These are phyloP conservation scores for Cepaea nemoralis DNA, from an alignment of 1,140 invertebrate genomes.

Conservation along the genomic window DNA sequence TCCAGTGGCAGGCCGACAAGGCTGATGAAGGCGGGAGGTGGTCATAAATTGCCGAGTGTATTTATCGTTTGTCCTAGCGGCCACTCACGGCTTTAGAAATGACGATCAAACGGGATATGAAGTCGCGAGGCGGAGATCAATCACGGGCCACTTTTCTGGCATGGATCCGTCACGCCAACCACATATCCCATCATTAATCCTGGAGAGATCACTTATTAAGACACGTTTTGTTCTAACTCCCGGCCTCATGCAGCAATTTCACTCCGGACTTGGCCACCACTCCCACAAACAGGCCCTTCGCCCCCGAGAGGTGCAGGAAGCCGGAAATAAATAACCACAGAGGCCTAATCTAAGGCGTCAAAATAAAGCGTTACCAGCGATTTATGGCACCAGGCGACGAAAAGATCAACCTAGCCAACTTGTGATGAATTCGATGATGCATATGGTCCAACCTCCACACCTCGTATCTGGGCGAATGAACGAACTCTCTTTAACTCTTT, in stretches of 20 bases:
- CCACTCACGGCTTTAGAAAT: conserved; percentile 23
- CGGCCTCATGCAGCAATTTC: conserved; percentile 21
- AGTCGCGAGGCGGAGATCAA: conserved; percentile 46
- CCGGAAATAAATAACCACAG: conserved; percentile 15
- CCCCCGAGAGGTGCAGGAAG: background rate
- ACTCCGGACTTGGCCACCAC: background rate
- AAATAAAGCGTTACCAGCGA: background rate
- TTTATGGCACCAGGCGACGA: conserved; percentile 14
- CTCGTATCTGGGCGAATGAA: background rate
- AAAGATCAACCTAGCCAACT: background rate
- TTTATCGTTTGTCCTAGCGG: conserved; percentile 31
- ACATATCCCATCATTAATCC: conserved; percentile 53
- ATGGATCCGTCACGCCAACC: conserved; percentile 47
- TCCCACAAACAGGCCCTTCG: background rate
- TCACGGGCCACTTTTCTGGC: conserved; percentile 47
- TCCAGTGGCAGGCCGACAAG: conserved; percentile 13
- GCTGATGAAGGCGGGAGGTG: conserved; percentile 8
- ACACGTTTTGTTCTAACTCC: conserved; percentile 49
- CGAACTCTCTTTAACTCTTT: too few species aligned
- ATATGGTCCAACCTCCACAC: background rate
- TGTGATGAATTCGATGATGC: conserved; percentile 8
- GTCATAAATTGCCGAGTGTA: conserved; percentile 26
- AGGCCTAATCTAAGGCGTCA: background rate
- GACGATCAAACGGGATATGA: conserved; percentile 50
- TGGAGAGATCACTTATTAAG: conserved; percentile 51